Evolutionary conservation across 2,113 vertebrate species (phyloP), one percentile per base, ranked within the genome.

Genomic region (Pseudorhombus dupliciocellatus): DNA sequence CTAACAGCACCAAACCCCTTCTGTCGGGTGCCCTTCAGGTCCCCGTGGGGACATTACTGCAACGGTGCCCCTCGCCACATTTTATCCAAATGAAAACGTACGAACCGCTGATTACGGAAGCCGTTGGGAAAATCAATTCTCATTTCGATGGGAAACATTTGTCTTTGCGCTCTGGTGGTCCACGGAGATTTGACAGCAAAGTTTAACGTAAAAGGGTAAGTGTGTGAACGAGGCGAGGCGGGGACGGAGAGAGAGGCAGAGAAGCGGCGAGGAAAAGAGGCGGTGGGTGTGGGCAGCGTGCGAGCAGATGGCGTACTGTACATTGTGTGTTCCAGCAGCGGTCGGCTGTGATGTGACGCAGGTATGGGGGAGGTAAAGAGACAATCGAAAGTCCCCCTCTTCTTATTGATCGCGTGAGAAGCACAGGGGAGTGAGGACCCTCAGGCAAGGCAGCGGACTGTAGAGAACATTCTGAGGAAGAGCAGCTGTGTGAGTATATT

Each of bases 121-220:
- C 81, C 51, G 30, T 54, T 59, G 84, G 73, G 77, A 89, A 92
- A 92, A 93, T 90, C 89, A 84, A 92, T 92, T 92, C 87, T 89
- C 83, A 90, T 91, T 91, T 88, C 30, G 28, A 87, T 10, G 75
- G 81, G 78, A 91, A 88, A 87, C 87, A 90, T 91, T 93, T 88
- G 74, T 92, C 89, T 93, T 89, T 83, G 73, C 18, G 70, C 88
- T 87, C 76, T 9, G 52, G 53, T 26, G 59, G 74, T 54, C 65
- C 9, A 7, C 7, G 4, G 44, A 80, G 70, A 20, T 77, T 75
- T 81, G 83, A 90, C 84, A 83, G 85, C 50, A 48, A 83, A 79
- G 73, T 84, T 85, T 66, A 84, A 77, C 53, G 11, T 81, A 66
- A 77, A 77, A 83, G 72, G 84, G 74, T 72, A 77, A 67, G 57